phyloP scores from a whole-genome alignment of 2,888 invertebrate species.

The Prosopocoilus inquinatus region DNA sequence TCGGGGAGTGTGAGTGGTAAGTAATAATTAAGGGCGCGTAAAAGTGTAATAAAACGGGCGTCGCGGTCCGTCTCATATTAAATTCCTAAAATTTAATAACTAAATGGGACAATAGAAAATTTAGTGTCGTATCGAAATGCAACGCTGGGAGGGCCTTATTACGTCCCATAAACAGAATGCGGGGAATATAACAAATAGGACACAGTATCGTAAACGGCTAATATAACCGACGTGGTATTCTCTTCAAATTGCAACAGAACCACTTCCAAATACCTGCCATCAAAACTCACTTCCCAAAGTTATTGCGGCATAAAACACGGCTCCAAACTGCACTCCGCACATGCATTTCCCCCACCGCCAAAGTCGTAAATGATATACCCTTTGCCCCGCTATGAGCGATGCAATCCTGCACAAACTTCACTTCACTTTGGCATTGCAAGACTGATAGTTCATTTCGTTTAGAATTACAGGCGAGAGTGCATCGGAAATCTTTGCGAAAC shows the following conservation, averaged over 20 bases:
- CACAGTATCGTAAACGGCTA: conserved; percentile 46
- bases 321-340: conserved; percentile 51
- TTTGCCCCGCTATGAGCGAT: conserved; percentile 41
- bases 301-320: conserved; percentile 50
- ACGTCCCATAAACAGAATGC: conserved; percentile 37
- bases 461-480: background rate
- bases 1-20: background rate
- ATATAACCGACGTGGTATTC: conserved; percentile 43
- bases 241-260: conserved; percentile 43
- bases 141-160: conserved; percentile 23
- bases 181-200: conserved; percentile 46
- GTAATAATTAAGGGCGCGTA: conserved; percentile 14
- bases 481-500: conserved; percentile 1
- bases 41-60: conserved; percentile 15
- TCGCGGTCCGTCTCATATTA: conserved; percentile 30
- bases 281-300: conserved; percentile 51
- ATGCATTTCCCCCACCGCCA: conserved; percentile 45
- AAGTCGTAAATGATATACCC: conserved; percentile 47
- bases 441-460: conserved; percentile 46
- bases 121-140: conserved; percentile 33
- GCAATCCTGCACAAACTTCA: conserved; percentile 43
- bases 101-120: conserved; percentile 42
- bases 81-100: conserved; percentile 44
- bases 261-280: conserved; percentile 46
- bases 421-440: conserved; percentile 48